Conservation (phyloP, 1,140 invertebrate genomes). For the Solenopsis fugax region DNA sequence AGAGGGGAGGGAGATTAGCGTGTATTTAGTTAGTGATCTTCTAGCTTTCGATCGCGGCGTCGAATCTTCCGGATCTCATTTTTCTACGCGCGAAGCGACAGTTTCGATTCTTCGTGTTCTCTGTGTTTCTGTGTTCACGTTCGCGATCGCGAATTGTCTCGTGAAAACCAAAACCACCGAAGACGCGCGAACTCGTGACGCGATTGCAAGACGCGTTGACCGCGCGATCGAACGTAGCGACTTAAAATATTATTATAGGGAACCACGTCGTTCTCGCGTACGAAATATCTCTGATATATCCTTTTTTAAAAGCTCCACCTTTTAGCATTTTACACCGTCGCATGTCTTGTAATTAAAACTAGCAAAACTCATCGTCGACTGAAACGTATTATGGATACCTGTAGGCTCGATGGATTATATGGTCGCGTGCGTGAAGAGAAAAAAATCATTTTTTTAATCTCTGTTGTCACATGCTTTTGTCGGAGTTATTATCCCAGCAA, state of each 20-base stretch:
- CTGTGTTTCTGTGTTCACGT: conserved; percentile 6
- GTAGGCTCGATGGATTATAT: conserved; percentile 53
- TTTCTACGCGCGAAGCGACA: background rate
- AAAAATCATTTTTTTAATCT: conserved; percentile 35
- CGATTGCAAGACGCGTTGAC: background rate
- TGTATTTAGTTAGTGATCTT: background rate
- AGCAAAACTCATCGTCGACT: conserved; percentile 23
- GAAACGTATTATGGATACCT: conserved; percentile 24
- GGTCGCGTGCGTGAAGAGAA: conserved; percentile 24
- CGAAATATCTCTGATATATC: background rate
- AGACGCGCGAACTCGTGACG: background rate
- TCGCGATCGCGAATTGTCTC: conserved; percentile 10
- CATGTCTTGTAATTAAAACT: conserved; percentile 32
- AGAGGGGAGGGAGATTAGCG: background rate
- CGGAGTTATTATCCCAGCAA: conserved; percentile 17
- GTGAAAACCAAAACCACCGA: background rate
- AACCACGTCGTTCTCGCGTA: conserved; percentile 22
- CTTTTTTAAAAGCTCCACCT: background rate
- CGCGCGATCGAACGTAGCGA: conserved; percentile 13
- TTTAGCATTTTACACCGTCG: conserved; percentile 39
- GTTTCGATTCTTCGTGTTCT: conserved; percentile 13
- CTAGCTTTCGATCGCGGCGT: conserved; percentile 25
- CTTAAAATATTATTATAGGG: conserved; percentile 10
- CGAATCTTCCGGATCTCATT: conserved; percentile 58
- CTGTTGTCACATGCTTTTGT: background rate